phyloP scores from a whole-genome alignment of 2,888 invertebrate genomes.

The Bellardia pandia region DNA sequence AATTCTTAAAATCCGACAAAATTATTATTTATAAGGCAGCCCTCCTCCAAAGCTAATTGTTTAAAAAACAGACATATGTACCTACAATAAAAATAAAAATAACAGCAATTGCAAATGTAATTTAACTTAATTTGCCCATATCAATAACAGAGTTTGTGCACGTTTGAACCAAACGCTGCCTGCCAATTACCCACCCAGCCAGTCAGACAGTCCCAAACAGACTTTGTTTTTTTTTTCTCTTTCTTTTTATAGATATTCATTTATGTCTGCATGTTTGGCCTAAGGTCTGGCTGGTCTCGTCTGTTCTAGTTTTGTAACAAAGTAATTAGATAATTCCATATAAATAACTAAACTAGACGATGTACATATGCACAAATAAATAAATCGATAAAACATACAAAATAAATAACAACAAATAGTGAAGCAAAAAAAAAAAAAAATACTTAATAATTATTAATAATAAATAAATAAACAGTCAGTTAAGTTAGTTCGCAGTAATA shows the following conservation, averaged over 20 bases:
- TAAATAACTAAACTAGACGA: slow-evolving; percentile 31
- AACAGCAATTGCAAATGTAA: slow-evolving; percentile 53
- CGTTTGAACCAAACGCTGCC: slow-evolving; percentile 27
- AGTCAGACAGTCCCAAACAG: slow-evolving; percentile 47
- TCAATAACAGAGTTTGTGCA: slow-evolving; percentile 54
- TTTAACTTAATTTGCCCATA: slow-evolving; percentile 67
- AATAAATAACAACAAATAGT: slow-evolving; percentile 20
- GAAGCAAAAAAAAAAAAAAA: slow-evolving; percentile 9
- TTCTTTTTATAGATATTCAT: slow-evolving; percentile 21
- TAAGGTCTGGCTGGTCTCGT: slow-evolving; percentile 51
- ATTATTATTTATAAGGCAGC: not conserved
- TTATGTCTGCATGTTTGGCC: slow-evolving; percentile 75
- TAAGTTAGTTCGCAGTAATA: not conserved
- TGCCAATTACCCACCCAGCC: slow-evolving; percentile 42
- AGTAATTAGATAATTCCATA: slow-evolving; percentile 55
- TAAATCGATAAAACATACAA: slow-evolving; percentile 16
- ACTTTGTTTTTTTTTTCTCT: slow-evolving; percentile 39
- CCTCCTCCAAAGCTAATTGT: not conserved
- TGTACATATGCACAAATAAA: not conserved
- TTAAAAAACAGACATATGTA: not conserved
- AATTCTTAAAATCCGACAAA: too few species aligned
- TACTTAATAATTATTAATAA: not conserved
- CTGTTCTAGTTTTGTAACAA: slow-evolving; percentile 61
- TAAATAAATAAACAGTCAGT: not conserved
- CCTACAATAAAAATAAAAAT: slow-evolving; percentile 19